Base-by-base conservation (phyloP, 2,113 vertebrate species). In the Cyprinodon brontotheroides region DNA sequence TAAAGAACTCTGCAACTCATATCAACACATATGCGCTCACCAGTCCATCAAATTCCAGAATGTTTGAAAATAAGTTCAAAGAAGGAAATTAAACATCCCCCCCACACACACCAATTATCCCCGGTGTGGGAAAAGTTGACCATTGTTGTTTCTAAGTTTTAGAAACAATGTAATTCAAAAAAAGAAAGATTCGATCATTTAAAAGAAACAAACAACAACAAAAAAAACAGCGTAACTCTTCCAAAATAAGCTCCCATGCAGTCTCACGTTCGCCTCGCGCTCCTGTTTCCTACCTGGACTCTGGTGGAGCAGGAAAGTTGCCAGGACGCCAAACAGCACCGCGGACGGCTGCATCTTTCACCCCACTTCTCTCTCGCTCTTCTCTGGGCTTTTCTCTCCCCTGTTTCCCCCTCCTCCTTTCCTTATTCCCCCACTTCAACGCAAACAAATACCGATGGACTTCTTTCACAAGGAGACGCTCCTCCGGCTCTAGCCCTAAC, bases 271-370 rank as follows among this genome's bases (percentile, higher is more conserved):
- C 57, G 47, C 39, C 61, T 63, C 36, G 39, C 61, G 7, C 17
- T 59, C 50, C 5, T 76, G 61, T 74, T 29, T 77, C 94, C 88
- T 91, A 94, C 94, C 94, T 93, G 89, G 79, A 87, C 60, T 87
- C 78, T 60, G 85, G 82, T 65, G 68, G 79, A 93, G 88, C 66
- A 91, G 77, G 66, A 91, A 88, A 91, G 87, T 91, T 86, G 90
- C 1, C 63, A 94, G 79, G 78, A 87, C 87, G 68, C 84, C 87
- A 74, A 86, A 91, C 80, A 93, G 84, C 91, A 90, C 89, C 78
- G 88, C 83, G 68, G 84, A 81, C 77, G 75, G 87, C 85, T 92
- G 92, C 93, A 91, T 93, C 88, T 92, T 86, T 82, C 14, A 81
- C 77, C 85, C 87, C 82, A 73, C 72, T 82, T 83, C 72, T 69